Evolutionary conservation across 1,140 invertebrate species (phyloP).

Genomic region (Pygmarrhopalites habei): DNA sequence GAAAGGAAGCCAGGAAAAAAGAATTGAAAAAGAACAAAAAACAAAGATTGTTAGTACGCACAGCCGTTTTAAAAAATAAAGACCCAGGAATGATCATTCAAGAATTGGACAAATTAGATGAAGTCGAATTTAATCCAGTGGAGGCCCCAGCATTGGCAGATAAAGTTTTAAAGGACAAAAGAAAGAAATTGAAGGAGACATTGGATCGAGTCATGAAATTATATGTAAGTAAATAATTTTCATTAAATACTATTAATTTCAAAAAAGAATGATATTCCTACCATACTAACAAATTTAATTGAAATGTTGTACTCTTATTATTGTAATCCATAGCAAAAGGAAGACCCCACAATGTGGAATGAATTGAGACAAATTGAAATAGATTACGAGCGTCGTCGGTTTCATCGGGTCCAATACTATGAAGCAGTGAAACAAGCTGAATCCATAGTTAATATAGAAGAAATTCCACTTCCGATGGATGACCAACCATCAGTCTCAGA

Average conservation of each 20-base stretch:
- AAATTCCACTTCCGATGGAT: constrained; percentile 83
- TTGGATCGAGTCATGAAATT: constrained; percentile 87
- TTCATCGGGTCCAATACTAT: constrained; percentile 81
- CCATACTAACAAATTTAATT: background rate
- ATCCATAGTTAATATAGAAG: constrained; percentile 82
- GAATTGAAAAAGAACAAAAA: constrained; percentile 98
- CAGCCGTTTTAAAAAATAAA: constrained; percentile 96
- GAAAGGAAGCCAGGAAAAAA: constrained; percentile 94
- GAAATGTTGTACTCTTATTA: background rate
- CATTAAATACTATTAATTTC: constrained; percentile 6
- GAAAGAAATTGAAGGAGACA: constrained; percentile 91
- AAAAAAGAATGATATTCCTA: background rate
- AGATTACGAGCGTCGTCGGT: constrained; percentile 85
- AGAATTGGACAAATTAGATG: constrained; percentile 96
- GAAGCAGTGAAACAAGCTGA: constrained; percentile 92
- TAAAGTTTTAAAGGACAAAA: constrained; percentile 92
- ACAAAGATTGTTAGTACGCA: constrained; percentile 87
- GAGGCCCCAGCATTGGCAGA: constrained; percentile 90
- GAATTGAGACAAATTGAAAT: constrained; percentile 83
- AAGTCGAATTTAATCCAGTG: constrained; percentile 94
- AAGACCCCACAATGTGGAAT: constrained; percentile 87
- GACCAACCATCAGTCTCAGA: constrained; percentile 45
- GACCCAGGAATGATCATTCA: constrained; percentile 88
- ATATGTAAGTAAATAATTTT: constrained; percentile 73
- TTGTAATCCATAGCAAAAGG: constrained; percentile 68